Evolutionary conservation across 2,888 invertebrate genomes (phyloP).

Genomic region (Dendrolimus houi): DNA sequence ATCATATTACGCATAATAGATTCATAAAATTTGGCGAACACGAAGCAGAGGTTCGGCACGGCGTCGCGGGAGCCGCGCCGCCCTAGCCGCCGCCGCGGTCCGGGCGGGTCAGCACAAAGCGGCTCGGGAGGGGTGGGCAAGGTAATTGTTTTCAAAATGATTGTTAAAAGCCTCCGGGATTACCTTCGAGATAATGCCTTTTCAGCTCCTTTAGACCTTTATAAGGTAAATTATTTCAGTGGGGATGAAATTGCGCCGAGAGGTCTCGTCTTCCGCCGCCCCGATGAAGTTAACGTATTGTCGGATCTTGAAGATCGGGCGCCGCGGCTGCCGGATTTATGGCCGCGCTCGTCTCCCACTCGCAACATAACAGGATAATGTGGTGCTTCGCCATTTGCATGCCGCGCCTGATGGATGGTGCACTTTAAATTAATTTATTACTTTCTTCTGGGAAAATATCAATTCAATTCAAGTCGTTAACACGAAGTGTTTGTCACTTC

Average conservation of each 20-base stretch:
- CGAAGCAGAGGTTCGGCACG: background rate
- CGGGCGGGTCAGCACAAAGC: background rate
- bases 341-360: background rate
- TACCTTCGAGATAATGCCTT: background rate
- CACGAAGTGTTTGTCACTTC: no score
- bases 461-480: no score
- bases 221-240: background rate
- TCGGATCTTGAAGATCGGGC: background rate
- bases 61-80: background rate
- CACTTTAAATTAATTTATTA: no score
- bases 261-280: background rate
- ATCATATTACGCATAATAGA: no score
- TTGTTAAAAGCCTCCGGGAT: background rate
- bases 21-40: no score
- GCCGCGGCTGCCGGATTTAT: background rate
- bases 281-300: background rate
- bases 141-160: background rate
- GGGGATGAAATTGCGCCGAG: background rate
- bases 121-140: background rate
- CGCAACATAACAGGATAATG: background rate
- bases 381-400: no score
- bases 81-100: background rate
- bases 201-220: background rate
- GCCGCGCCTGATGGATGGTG: no score
- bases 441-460: no score